Conservation (phyloP, 2,888 invertebrate genomes). For the Caenorhabditis sp. region DNA sequence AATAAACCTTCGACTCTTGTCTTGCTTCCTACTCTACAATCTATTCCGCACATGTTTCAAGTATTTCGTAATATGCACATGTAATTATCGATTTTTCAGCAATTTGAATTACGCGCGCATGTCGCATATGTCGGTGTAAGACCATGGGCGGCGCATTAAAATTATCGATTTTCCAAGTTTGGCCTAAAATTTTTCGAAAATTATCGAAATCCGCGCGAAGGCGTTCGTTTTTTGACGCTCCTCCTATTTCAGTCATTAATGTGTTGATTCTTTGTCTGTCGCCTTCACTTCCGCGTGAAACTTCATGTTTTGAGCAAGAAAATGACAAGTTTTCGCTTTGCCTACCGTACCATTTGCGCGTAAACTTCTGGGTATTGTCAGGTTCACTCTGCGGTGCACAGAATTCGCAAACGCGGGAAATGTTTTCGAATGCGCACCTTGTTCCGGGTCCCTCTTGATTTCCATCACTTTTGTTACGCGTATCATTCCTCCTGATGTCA, state of each 20-base stretch:
- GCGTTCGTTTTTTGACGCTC: not conserved
- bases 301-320: too few species aligned
- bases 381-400: not conserved
- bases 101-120: not conserved
- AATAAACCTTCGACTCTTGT: not conserved
- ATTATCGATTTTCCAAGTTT: conserved; percentile 11
- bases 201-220: not conserved
- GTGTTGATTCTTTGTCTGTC: not conserved
- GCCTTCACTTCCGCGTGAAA: not conserved
- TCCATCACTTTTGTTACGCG: not conserved
- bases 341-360: conserved; percentile 44
- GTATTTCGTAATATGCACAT: too few species aligned
- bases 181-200: not conserved
- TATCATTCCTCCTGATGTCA: not conserved
- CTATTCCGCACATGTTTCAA: too few species aligned
- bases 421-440: conserved; percentile 18
- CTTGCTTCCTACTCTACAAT: too few species aligned
- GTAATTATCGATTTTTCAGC: not conserved
- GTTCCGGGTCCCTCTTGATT: not conserved
- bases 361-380: conserved; percentile 5
- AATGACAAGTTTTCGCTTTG: conserved; percentile 1
- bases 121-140: not conserved
- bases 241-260: not conserved
- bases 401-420: conserved; percentile 36
- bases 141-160: not conserved